These are phyloP conservation scores for Pholis gunnellus DNA, from an alignment of 2,113 vertebrate genomes.

Conservation along the genomic window DNA sequence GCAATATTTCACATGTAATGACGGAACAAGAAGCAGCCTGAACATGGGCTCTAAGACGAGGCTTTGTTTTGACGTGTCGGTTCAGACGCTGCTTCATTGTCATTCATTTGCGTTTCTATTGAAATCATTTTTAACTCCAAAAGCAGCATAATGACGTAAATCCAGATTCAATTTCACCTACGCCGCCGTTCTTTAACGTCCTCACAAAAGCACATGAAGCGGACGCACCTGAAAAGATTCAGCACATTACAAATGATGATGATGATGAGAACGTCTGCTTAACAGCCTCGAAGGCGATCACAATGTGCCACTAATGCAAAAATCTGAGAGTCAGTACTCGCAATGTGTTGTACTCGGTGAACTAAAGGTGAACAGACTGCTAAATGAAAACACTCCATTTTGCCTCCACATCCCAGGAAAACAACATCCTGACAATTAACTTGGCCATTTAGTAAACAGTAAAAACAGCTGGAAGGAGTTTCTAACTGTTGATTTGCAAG, in stretches of 20 bases:
- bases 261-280: slow-evolving; percentile 16
- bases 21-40: background rate
- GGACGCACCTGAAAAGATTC: background rate
- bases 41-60: background rate
- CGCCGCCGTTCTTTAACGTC: background rate
- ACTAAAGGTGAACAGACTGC: slow-evolving; percentile 40
- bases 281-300: slow-evolving; percentile 23
- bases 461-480: slow-evolving; percentile 39
- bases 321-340: slow-evolving; percentile 7
- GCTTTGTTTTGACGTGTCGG: slow-evolving; percentile 21
- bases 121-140: slow-evolving; percentile 7
- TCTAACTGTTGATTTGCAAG: slow-evolving; percentile 39
- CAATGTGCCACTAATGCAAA: slow-evolving; percentile 18
- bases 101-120: slow-evolving; percentile 23
- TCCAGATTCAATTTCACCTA: background rate
- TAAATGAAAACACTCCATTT: slow-evolving; percentile 29
- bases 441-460: slow-evolving; percentile 19
- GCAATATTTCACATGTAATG: slow-evolving; percentile 22
- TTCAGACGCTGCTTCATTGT: background rate
- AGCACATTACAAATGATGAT: slow-evolving; percentile 16
- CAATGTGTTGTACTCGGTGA: slow-evolving; percentile 3
- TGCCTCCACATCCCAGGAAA: slow-evolving; percentile 8
- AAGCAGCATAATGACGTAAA: background rate
- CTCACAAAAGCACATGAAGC: slow-evolving; percentile 10
- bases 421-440: slow-evolving; percentile 42